These are phyloP conservation scores for Tetheella fluctuosa DNA, from an alignment of 2,888 invertebrate species.

Conservation along the genomic window DNA sequence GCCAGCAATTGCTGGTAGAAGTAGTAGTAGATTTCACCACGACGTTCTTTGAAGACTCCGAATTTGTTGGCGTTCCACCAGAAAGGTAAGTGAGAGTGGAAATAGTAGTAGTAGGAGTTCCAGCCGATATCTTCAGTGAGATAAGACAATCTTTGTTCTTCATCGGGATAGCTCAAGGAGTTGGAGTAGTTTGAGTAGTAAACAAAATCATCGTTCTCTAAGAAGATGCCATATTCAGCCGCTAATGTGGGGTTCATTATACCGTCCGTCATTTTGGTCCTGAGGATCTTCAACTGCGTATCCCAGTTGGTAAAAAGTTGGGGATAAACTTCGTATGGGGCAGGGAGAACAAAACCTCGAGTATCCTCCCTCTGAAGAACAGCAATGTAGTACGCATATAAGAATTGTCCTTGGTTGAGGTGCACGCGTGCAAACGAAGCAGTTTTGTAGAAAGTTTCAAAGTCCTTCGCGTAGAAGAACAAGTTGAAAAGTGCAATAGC, in stretches of 20 bases:
- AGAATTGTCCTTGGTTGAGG: slow-evolving; percentile 86
- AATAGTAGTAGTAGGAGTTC: slow-evolving; percentile 87
- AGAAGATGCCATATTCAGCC: slow-evolving; percentile 64
- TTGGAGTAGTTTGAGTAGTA: slow-evolving; percentile 85
- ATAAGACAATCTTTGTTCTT: slow-evolving; percentile 86
- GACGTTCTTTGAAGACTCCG: slow-evolving; percentile 78
- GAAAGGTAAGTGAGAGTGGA: slow-evolving; percentile 86
- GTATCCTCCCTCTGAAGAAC: slow-evolving; percentile 84
- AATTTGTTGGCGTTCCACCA: slow-evolving; percentile 84
- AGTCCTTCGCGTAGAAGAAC: slow-evolving; percentile 85
- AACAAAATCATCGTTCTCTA: slow-evolving; percentile 69
- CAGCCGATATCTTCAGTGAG: slow-evolving; percentile 89
- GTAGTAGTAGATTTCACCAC: slow-evolving; percentile 87
- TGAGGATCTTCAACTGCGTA: slow-evolving; percentile 72
- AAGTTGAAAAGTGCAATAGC: slow-evolving; percentile 82
- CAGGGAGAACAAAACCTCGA: slow-evolving; percentile 84
- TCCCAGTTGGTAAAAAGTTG: slow-evolving; percentile 86
- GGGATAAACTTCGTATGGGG: slow-evolving; percentile 88
- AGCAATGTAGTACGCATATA: slow-evolving; percentile 85
- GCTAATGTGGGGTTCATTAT: slow-evolving; percentile 54
- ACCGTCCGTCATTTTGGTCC: slow-evolving; percentile 70
- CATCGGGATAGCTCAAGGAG: slow-evolving; percentile 74
- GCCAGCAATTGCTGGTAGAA: slow-evolving; percentile 87
- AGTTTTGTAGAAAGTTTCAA: slow-evolving; percentile 84
- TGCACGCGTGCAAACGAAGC: slow-evolving; percentile 83